Conservation (phyloP, 2,113 vertebrate genomes). For the Bubalus kerabau region DNA sequence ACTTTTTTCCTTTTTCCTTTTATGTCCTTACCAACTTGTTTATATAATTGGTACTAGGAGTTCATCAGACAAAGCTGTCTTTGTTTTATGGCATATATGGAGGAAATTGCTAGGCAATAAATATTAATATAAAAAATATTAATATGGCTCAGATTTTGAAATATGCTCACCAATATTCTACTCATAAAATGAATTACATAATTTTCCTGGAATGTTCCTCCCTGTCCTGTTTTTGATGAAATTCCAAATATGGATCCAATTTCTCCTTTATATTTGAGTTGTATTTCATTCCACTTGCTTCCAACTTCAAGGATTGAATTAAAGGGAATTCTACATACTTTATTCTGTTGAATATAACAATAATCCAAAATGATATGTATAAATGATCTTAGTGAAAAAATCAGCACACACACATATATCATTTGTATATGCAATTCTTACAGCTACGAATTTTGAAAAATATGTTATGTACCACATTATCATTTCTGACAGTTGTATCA, state of each 20-base stretch:
- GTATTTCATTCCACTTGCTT: slow-evolving; percentile 53
- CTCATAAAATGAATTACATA: slow-evolving; percentile 63
- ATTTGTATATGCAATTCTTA: neutral
- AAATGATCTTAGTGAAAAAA: slow-evolving; percentile 14
- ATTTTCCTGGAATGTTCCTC: slow-evolving; percentile 43
- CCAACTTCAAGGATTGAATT: neutral
- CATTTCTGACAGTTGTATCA: neutral
- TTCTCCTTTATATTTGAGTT: slow-evolving; percentile 59
- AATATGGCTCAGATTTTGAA: slow-evolving; percentile 59
- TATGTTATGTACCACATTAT: neutral
- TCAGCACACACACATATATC: neutral
- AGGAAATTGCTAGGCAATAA: slow-evolving; percentile 55
- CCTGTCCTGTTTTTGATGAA: slow-evolving; percentile 47
- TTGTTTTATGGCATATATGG: slow-evolving; percentile 14
- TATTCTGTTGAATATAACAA: neutral
- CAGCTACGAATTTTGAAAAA: neutral
- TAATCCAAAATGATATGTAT: neutral
- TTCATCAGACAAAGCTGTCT: slow-evolving; percentile 16
- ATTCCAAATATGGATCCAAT: slow-evolving; percentile 69
- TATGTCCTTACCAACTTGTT: slow-evolving; percentile 35
- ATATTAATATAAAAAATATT: slow-evolving; percentile 53
- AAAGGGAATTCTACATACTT: neutral
- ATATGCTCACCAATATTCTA: slow-evolving; percentile 63
- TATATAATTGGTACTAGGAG: neutral
- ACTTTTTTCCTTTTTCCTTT: neutral